Base-by-base conservation (phyloP, 2,888 invertebrate species). In the Tridacna crocea region DNA sequence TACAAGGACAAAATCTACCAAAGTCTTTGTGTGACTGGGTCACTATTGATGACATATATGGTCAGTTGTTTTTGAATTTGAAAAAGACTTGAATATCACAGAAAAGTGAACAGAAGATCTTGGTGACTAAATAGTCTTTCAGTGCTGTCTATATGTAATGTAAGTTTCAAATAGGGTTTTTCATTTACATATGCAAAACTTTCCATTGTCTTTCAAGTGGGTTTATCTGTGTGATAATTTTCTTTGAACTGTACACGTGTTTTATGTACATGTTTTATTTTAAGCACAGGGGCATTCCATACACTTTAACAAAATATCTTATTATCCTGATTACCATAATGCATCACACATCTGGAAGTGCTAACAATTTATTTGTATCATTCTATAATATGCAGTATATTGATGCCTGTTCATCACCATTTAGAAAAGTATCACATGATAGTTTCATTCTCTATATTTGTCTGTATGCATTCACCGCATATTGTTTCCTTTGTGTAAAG, bases 41-140 rank as follows among this genome's bases (percentile, higher is more conserved):
- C 19, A 27, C 74, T n/a, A 48, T 70, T 17, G 88, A 89, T 77
- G 77, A 87, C 24, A 88, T 89, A 36, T 88, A 88, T 51, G 77
- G 66, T 66, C n/a, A 24, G 15, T 19, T 46, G n/a, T 68, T 68
- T 68, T n/a, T 47, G 19, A 36, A 46, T 0, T 24, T 68, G 22
- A 47, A 68, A 46, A 68, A 36, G 36, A 36, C 36, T 36, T 36
- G 36, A 36, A 4, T 36, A 2, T 36, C 8, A 36, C 36, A 36
- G 36, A 36, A 36, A 36, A 4, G 36, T 36, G 36, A 58, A 19
- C 2, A 6, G 58, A 4, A 19, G 10, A 58, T 58, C 58, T 19
- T 2, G 2, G 58, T 58, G 58, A 19, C 58, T 6, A 58, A 19
- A 58, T 1, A 58, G n/a, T 19, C 58, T 58, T 58, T 19, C n/a